A percentile compares a stretch with the other conserved stretches of the same genome.
Evolutionary conservation across 1,140 invertebrate genomes (phyloP).

Genomic region (Drosophila tani): DNA sequence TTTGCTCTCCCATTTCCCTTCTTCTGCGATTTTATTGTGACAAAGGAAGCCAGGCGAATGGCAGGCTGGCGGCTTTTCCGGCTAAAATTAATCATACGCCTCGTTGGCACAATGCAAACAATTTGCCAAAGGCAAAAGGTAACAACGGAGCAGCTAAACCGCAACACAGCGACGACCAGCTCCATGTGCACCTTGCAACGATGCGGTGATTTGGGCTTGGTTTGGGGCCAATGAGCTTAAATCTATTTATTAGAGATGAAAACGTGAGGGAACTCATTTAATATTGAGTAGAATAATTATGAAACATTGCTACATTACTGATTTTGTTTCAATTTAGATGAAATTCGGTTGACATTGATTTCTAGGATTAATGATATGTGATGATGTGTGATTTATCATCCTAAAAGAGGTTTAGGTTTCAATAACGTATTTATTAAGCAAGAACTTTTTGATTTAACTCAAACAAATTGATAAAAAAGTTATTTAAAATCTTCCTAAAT

Average conservation of each 20-base stretch:
- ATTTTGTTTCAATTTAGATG: too few species aligned
- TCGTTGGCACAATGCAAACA: constrained; percentile 58
- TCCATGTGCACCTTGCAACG: constrained; percentile 38
- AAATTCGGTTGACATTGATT: too few species aligned
- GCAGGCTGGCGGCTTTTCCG: constrained; percentile 22
- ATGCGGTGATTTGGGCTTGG: background rate
- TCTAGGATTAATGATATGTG: too few species aligned
- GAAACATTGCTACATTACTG: too few species aligned
- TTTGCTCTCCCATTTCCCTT: constrained; percentile 23
- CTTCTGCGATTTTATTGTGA: constrained; percentile 37
- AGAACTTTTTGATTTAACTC: too few species aligned
- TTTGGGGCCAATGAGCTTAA: constrained; percentile 5
- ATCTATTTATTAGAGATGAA: constrained; percentile 19
- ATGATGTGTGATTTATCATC: too few species aligned
- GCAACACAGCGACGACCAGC: constrained; percentile 27
- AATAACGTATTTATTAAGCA: too few species aligned
- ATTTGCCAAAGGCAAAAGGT: constrained; percentile 25
- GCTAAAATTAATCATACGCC: constrained; percentile 72
- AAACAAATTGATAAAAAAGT: too few species aligned
- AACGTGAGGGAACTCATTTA: background rate
- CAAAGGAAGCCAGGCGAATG: constrained; percentile 5
- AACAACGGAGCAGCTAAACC: constrained; percentile 10
- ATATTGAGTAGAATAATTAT: too few species aligned
- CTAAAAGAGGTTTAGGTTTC: too few species aligned
- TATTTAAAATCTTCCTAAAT: too few species aligned